phyloP scores from a whole-genome alignment of 2,113 vertebrate genomes.

The Myocastor coypus region DNA sequence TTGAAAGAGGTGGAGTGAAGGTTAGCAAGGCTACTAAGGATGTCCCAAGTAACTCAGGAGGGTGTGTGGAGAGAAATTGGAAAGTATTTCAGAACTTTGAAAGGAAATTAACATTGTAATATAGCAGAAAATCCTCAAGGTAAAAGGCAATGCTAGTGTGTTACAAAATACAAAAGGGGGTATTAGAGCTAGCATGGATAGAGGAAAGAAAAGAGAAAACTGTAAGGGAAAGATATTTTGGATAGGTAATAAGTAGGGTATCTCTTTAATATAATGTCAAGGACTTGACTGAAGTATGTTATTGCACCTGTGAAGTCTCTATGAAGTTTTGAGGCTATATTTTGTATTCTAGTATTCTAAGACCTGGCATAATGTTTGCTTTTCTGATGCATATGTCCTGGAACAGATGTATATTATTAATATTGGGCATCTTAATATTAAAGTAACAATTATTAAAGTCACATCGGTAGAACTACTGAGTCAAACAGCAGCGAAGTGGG shows the following conservation, averaged over 20 bases:
- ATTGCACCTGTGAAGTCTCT: not conserved
- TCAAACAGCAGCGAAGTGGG: not conserved
- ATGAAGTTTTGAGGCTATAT: not conserved
- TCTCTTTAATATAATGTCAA: not conserved
- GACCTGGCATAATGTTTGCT: not conserved
- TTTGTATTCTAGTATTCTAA: not conserved
- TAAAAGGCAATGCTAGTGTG: not conserved
- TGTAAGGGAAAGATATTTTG: not conserved
- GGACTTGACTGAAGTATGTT: not conserved
- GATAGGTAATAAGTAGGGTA: not conserved
- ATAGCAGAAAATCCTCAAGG: not conserved
- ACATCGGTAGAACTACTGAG: not conserved
- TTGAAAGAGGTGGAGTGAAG: slow-evolving; percentile 5
- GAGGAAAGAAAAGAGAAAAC: not conserved
- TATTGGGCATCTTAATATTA: not conserved
- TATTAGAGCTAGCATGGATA: not conserved
- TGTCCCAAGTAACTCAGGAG: not conserved
- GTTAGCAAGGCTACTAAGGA: not conserved
- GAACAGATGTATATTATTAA: not conserved
- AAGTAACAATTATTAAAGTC: not conserved
- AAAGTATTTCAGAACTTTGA: not conserved
- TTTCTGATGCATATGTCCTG: not conserved
- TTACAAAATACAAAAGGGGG: not conserved
- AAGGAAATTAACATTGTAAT: slow-evolving; percentile 7
- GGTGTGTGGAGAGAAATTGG: not conserved